Percentiles rank a stretch among this genome's conserved stretches.
Conservation (phyloP, 1,140 invertebrate genomes). For the Sesamia nonagrioides region DNA sequence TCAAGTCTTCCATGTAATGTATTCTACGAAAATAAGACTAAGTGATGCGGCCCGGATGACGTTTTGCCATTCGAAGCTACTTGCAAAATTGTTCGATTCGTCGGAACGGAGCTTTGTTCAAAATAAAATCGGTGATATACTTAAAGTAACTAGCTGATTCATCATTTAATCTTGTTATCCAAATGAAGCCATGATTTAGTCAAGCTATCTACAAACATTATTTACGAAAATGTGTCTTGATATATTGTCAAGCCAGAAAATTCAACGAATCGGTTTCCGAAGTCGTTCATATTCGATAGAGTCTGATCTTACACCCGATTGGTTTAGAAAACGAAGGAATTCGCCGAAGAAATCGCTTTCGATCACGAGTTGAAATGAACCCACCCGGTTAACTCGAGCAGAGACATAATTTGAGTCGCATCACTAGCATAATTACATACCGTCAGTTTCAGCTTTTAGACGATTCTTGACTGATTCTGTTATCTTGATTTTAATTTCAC, state of each 20-base stretch:
- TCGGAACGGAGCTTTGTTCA: neutral
- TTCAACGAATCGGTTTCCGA: neutral
- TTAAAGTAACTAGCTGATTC: constrained; percentile 10
- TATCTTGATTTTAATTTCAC: constrained; percentile 57
- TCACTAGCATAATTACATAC: constrained; percentile 34
- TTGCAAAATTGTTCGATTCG: neutral
- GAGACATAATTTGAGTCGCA: constrained; percentile 30
- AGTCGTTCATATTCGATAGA: constrained; percentile 17
- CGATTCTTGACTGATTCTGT: constrained; percentile 58
- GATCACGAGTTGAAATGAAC: constrained; percentile 28
- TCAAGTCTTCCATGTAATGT: constrained; percentile 78
- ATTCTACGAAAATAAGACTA: constrained; percentile 53
- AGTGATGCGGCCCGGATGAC: constrained; percentile 34
- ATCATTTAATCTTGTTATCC: neutral
- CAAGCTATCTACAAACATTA: too few species aligned
- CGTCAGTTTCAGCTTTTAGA: constrained; percentile 53
- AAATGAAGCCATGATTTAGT: neutral
- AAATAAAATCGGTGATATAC: constrained; percentile 11
- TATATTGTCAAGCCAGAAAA: neutral
- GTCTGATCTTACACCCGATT: constrained; percentile 3
- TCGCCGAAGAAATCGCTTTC: constrained; percentile 20
- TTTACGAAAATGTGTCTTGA: too few species aligned
- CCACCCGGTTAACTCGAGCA: constrained; percentile 10
- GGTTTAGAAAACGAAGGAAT: constrained; percentile 19
- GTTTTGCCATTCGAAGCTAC: neutral